These are phyloP conservation scores for Tachypleus tridentatus DNA, from an alignment of 1,140 invertebrate genomes.

Conservation along the genomic window DNA sequence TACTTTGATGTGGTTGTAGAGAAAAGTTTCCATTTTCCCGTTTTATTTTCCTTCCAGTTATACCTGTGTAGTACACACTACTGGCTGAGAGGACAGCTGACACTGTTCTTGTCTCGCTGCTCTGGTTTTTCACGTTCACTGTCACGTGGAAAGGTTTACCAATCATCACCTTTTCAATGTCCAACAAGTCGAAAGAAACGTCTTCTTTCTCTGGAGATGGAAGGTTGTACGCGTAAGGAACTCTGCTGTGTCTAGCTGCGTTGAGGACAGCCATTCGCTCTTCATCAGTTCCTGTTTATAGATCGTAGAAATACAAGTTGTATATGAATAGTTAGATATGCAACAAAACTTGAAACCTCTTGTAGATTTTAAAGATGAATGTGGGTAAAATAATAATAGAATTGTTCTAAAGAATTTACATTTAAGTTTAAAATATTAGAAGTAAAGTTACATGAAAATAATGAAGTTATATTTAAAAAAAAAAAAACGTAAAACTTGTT, in stretches of 20 bases:
- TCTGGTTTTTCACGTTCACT: slow-evolving; percentile 27
- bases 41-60: slow-evolving; percentile 52
- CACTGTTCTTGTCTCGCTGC: slow-evolving; percentile 46
- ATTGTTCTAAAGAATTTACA: too few species aligned
- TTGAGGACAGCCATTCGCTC: slow-evolving; percentile 69
- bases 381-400: too few species aligned
- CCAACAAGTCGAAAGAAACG: slow-evolving; percentile 65
- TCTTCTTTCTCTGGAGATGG: slow-evolving; percentile 58
- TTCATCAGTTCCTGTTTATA: slow-evolving; percentile 36
- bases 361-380: too few species aligned
- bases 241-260: slow-evolving; percentile 36
- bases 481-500: too few species aligned
- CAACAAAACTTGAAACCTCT: too few species aligned
- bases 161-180: slow-evolving; percentile 72
- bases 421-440: too few species aligned
- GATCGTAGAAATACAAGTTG: too few species aligned
- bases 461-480: too few species aligned
- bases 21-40: slow-evolving; percentile 41
- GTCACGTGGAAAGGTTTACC: slow-evolving; percentile 54
- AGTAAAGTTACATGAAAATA: too few species aligned
- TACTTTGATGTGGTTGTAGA: slow-evolving; percentile 23
- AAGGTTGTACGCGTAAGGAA: slow-evolving; percentile 30
- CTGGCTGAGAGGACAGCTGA: slow-evolving; percentile 48
- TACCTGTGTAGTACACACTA: slow-evolving; percentile 62
- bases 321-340: too few species aligned